Evolutionary conservation across 2,113 vertebrate species (phyloP), one percentile per base, ranked within the genome.

Genomic region (Upupa epops): DNA sequence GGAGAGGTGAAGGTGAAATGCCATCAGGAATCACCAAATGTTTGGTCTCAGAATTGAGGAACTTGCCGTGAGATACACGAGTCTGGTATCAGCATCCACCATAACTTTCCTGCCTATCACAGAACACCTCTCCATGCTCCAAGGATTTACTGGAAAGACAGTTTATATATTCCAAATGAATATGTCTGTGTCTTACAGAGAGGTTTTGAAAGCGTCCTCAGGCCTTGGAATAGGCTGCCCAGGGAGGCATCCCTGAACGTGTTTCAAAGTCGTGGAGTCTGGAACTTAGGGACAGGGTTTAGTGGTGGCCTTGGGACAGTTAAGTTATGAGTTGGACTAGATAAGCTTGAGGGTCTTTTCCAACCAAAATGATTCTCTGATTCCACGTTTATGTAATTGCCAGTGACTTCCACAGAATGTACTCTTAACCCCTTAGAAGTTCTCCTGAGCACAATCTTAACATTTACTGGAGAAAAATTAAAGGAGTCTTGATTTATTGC

Each of bases 11-110:
- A 21, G 10, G 25, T 46, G 28, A 68, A 88, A 54, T 0, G 2
- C 19, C 28, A 34, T 2, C 15, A 24, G 25, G 59, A 70, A 80
- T 34, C 86, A 72, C 12, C 64, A 13, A 3, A 81, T 63, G 9
- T 17, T 7, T 3, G 36, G 31, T 58, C 63, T 69, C 28, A 12
- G 21, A 7, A 31, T 82, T 75, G 65, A 90, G 58, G 58, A 88
- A 66, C n/a, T 64, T 58, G 29, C 12, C 3, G 5, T n/a, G n/a
- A 10, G 21, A n/a, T 36, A 83, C 2, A 15, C 0, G 2, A 71
- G 49, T 31, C 83, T 3, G 3, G n/a, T 52, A 52, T 24, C 1
- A 2, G 58, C 0, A 0, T 55, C 61, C 48, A 64, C 36, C 14
- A 28, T 15, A 56, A 59, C 34, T 22, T 75, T 83, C 54, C 25